Evolutionary conservation across 2,888 invertebrate species (phyloP), one percentile per base, ranked within the genome.

Genomic region (Dasypogon diadema): DNA sequence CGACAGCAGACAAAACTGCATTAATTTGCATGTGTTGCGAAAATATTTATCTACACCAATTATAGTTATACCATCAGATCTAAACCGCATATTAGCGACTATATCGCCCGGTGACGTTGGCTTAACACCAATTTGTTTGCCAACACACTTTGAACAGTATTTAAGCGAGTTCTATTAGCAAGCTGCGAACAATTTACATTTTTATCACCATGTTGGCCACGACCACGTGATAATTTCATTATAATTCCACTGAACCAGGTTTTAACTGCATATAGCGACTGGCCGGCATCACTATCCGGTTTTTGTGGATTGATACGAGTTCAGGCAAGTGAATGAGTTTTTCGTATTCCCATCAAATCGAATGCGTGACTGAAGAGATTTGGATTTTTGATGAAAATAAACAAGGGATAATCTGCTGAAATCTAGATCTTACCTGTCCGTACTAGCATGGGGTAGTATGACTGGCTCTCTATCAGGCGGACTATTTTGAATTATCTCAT

Each of bases 371-470:
- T 42, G 10, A n/a, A 0, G n/a, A 42, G n/a, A 42, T 42, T 42
- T 6, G n/a, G 0, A 42, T 42, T 42, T 42, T 42, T 42, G 2
- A 42, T 12, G n/a, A 12, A 21, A 58, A 24, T 8, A 34, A 34
- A 60, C 37, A 60, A 60, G 60, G 37, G 18, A 21, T 60, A n/a
- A 8, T 18, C 37, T 60, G 37, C 18, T 37, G 12, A 37, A 10
- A 37, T 60, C 37, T 60, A 60, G 37, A 60, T 60, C 34, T 60
- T 34, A 60, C 37, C 60, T 60, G 37, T 16, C 60, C 21, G 12
- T 16, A 60, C 37, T 5, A 30, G 30, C 8, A 8, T 8, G 8
- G 8, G 30, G 30, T 30, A 30, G 30, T 30, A 30, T 8, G 30
- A n/a, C n/a, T n/a, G n/a, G n/a, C n/a, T n/a, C n/a, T n/a, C n/a